Evolutionary conservation across 92 coral and sea anemone species (phyloP), one percentile per base, ranked within the genome.

Genomic region (Epizoanthus rinbou): DNA sequence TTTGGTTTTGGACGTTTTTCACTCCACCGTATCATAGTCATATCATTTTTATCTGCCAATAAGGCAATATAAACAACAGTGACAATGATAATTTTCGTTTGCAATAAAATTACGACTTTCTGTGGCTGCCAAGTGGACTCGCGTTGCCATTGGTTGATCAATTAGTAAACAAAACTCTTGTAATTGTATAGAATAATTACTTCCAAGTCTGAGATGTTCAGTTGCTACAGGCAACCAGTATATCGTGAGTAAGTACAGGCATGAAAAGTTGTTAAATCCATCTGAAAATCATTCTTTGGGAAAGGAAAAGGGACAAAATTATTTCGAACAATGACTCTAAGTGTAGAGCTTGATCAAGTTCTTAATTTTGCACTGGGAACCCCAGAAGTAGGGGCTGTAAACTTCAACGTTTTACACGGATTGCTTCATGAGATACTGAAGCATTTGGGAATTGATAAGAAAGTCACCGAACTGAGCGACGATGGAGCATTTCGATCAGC

Each of bases 341-440:
- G 80, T 80, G 89, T 97, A 52, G 95, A 97, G 80, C 85, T 97
- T 7, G 94, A 94, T 43, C 95, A 92, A 19, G 88, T 97, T 18
- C 64, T 97, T 39, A 90, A 93, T 59, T 80, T 97, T 7, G 97
- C 99, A 37, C 86, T 97, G 4, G 99, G 99, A 4, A 88, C 97
- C 19, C 97, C 99, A 2, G 99, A 97, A 80, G 90, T 86, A 28
- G 98, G 98, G 15, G 98, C 98, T 3, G 99, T 97, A 37, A 97
- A 97, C 80, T 97, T 97, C 75, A 97, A 94, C 64, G 93, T 94
- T 47, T 89, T 97, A 59, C 99, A 97, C 68, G 99, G 97, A 50
- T 87, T 97, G 31, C 88, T 97, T 33, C 92, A 89, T 18, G 99
- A 97, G 87, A 94, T 97, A 69, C 81, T 97, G 41, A 92, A 90